phyloP scores from a whole-genome alignment of 2,888 invertebrate genomes.

The Doris montereyensis region DNA sequence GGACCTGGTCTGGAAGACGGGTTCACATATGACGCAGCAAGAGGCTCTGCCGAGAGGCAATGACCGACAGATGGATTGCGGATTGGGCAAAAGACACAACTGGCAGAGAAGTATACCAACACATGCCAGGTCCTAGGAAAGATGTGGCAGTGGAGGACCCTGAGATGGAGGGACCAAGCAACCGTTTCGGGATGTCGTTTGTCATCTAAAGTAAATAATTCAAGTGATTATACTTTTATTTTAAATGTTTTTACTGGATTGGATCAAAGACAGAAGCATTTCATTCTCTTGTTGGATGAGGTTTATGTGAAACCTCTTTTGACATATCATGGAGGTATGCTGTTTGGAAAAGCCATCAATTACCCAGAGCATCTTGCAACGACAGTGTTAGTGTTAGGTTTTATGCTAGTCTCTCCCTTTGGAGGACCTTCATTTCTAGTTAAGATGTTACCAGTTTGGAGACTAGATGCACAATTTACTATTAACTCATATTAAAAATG shows the following conservation, averaged over 20 bases:
- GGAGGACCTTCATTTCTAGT: constrained; percentile 1
- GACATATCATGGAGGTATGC: constrained; percentile 7
- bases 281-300: constrained; percentile 8
- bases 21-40: too few relatives aligned
- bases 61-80: too few relatives aligned
- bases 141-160: too few relatives aligned
- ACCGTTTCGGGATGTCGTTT: too few relatives aligned
- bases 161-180: too few relatives aligned
- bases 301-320: constrained; percentile 22
- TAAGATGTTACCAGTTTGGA: constrained; percentile 8
- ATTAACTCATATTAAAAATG: constrained; percentile 4
- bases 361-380: constrained; percentile 9
- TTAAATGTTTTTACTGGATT: constrained; percentile 1
- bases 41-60: too few relatives aligned
- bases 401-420: constrained; percentile 8
- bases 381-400: neutral
- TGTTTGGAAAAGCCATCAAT: neutral
- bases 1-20: too few relatives aligned
- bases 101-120: too few relatives aligned
- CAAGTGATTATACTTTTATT: constrained; percentile 3
- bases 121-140: too few relatives aligned
- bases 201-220: constrained; percentile 12
- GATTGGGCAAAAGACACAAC: too few relatives aligned
- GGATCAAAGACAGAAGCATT: neutral
- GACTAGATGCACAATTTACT: constrained; percentile 14